These are phyloP conservation scores for Arnoldichthys spilopterus DNA, from an alignment of 2,797 vertebrate genomes.

Conservation along the genomic window DNA sequence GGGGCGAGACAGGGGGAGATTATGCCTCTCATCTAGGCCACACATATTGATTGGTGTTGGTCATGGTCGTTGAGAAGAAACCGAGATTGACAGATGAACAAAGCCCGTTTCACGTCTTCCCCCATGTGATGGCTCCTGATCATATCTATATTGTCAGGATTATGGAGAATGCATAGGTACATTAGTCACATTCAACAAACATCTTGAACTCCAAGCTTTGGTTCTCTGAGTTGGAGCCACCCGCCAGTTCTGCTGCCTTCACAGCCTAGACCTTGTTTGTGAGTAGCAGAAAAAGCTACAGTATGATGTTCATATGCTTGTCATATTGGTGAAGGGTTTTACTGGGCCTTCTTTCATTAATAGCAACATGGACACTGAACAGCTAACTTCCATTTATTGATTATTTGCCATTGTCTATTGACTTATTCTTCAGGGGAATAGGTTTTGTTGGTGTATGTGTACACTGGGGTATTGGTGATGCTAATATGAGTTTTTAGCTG, in stretches of 20 bases:
- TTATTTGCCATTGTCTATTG: constrained; percentile 93
- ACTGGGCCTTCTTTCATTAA: neutral
- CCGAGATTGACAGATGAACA: constrained; percentile 79
- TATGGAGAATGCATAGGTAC: constrained; percentile 36
- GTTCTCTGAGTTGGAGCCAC: constrained; percentile 8
- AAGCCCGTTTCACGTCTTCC: constrained; percentile 56
- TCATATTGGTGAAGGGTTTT: neutral
- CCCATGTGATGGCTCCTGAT: constrained; percentile 61
- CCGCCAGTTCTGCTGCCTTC: neutral
- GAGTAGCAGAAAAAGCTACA: neutral
- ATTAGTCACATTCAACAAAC: constrained; percentile 43
- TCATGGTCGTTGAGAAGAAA: constrained; percentile 72
- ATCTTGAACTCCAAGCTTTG: neutral
- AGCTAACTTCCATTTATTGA: constrained; percentile 87
- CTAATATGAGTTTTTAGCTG: neutral
- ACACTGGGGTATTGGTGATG: constrained; percentile 65
- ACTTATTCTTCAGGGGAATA: constrained; percentile 81
- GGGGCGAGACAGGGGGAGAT: constrained; percentile 61
- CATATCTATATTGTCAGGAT: constrained; percentile 65
- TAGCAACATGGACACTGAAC: neutral
- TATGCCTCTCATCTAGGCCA: constrained; percentile 80
- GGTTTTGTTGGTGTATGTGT: constrained; percentile 78
- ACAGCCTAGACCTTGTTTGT: neutral
- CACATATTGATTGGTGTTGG: constrained; percentile 82
- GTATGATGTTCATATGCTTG: neutral